A percentile compares a stretch with the other conserved stretches of the same genome.
These are phyloP conservation scores for Melieria crassipennis DNA, from an alignment of 2,888 invertebrate genomes.

Conservation along the genomic window DNA sequence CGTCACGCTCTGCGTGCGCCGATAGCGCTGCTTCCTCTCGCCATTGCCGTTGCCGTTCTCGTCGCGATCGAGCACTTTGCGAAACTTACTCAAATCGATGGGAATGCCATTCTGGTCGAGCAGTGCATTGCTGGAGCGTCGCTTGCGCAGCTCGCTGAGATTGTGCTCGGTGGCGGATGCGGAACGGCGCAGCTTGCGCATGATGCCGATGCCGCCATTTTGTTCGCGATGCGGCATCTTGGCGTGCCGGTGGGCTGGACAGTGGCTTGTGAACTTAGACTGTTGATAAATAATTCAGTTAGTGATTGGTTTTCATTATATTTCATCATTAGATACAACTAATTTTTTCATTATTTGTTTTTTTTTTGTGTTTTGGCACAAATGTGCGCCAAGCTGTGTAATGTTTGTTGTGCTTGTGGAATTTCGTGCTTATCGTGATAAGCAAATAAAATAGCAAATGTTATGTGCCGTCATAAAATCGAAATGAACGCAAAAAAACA, in stretches of 20 bases:
- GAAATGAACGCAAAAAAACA: too few relatives aligned
- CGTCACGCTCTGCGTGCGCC: constrained; percentile 86
- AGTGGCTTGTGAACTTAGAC: neutral
- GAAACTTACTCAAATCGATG: constrained; percentile 55
- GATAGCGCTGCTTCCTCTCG: constrained; percentile 71
- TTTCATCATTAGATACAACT: too few relatives aligned
- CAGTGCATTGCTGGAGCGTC: constrained; percentile 55
- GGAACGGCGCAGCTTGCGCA: constrained; percentile 54
- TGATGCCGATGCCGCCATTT: constrained; percentile 45
- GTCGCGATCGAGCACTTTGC: constrained; percentile 55
- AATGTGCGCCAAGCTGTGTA: too few relatives aligned
- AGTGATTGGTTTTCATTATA: too few relatives aligned
- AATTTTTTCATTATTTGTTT: too few relatives aligned
- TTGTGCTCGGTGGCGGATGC: constrained; percentile 59
- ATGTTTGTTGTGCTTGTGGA: too few relatives aligned
- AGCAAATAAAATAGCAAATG: too few relatives aligned
- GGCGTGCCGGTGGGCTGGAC: neutral
- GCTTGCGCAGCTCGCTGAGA: constrained; percentile 53
- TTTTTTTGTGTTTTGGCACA: too few relatives aligned
- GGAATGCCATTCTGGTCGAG: constrained; percentile 58
- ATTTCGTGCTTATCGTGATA: too few relatives aligned
- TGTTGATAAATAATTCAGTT: neutral
- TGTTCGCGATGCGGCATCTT: constrained; percentile 42
- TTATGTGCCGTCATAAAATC: too few relatives aligned
- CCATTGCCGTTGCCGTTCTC: constrained; percentile 52